Base-by-base conservation (phyloP, 2,113 vertebrate genomes). In the Nipponia nippon region DNA sequence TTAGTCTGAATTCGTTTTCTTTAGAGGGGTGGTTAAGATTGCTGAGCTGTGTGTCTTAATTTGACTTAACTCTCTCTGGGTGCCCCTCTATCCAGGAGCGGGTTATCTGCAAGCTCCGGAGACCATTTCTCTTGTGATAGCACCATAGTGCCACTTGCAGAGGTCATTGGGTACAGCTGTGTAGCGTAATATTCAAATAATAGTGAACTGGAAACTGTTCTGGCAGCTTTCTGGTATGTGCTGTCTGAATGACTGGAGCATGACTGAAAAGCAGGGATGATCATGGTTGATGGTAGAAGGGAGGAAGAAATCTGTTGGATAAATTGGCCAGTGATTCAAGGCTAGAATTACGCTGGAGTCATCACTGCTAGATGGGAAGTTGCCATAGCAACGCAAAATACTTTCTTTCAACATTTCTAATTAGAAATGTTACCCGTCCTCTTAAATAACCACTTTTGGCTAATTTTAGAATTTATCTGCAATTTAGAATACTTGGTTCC, bases 351-450 rank as follows among this genome's bases (percentile, higher is more conserved):
- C 22, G 8, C 65, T 71, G 88, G 44, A 94, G 88, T 94, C 70
- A 73, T 95, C 62, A 7, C 67, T 62, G 78, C 82, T 83, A 73
- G 71, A 36, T 70, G 71, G 55, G 84, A 86, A 49, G 82, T 83
- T 91, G 32, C 75, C 46, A 83, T 90, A 82, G 96, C 58, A 96
- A 96, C 87, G 73, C 32, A 91, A 94, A 88, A 83, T n/a, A 79
- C 79, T 86, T 94, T 46, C 73, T 87, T 91, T 83, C 21, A 34
- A 50, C 26, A 23, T 38, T 75, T 83, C 73, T 79, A 55, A 47
- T 87, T 80, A 79, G 65, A 76, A 95, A 61, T 71, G 56, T 69
- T 94, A 56, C 30, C 81, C 75, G 26, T 90, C n/a, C 34, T 85
- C 58, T 94, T 88, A 83, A 85, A 76, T 87, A 85, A 87, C 44